Evolutionary conservation across 2,797 vertebrate genomes (phyloP).

Genomic region (Staurois parvus): DNA sequence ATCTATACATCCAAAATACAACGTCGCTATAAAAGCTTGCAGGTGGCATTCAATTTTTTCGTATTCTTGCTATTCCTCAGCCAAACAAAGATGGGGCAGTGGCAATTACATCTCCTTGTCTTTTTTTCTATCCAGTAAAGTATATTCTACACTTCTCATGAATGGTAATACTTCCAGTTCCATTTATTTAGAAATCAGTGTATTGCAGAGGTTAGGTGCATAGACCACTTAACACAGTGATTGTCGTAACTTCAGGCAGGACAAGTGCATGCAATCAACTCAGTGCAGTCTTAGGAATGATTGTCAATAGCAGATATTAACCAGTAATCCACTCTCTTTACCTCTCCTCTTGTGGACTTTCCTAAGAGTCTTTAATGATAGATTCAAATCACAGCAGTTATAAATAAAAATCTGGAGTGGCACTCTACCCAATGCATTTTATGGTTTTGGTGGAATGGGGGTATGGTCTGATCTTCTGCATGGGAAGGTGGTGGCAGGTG

Average conservation of each 20-base stretch:
- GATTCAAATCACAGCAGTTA: too few species aligned
- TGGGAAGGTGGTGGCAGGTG: too few species aligned
- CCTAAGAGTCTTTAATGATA: neutral
- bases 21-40: neutral
- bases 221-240: neutral
- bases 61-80: neutral
- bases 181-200: neutral
- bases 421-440: too few species aligned
- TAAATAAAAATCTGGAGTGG: too few species aligned
- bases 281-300: neutral
- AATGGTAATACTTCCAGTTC: neutral
- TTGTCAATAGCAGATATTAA: neutral
- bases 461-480: too few species aligned
- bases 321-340: neutral
- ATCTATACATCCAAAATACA: neutral
- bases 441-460: too few species aligned
- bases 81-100: neutral
- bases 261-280: neutral
- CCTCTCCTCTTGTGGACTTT: neutral
- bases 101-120: neutral
- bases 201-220: neutral
- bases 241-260: neutral
- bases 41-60: neutral
- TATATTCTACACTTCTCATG: neutral
- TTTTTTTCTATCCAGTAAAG: neutral